Evolutionary conservation across 2,797 vertebrate species (phyloP).

Genomic region (Hyperoplus immaculatus): DNA sequence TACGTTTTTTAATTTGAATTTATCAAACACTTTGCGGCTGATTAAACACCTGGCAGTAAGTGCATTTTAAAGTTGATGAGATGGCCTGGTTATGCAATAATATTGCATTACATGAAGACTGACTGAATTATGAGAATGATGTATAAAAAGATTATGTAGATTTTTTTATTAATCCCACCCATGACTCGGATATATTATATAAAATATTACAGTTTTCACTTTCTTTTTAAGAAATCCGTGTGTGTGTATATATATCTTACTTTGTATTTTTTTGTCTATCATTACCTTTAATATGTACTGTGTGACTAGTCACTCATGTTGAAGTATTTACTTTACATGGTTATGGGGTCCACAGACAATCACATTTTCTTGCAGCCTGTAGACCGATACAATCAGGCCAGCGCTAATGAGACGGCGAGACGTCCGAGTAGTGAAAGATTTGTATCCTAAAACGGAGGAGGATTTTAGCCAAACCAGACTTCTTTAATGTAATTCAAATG

Average conservation of each 20-base stretch:
- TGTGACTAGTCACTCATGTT: slow-evolving; percentile 22
- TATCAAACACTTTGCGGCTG: slow-evolving; percentile 1
- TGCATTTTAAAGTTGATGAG: not conserved
- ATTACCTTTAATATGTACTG: not conserved
- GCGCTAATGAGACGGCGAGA: not conserved
- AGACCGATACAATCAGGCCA: not conserved
- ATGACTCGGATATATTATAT: not conserved
- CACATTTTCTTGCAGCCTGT: not conserved
- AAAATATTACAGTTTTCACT: not conserved
- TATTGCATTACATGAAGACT: not conserved
- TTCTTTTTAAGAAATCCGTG: not conserved
- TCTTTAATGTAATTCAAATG: not conserved
- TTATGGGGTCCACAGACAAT: not conserved
- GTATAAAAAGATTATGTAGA: not conserved
- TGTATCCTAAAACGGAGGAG: accelerated
- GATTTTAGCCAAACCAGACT: not conserved
- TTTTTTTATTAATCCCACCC: not conserved
- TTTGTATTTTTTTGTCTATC: not conserved
- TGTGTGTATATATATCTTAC: slow-evolving; percentile 21
- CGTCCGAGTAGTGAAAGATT: not conserved
- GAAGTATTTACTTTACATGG: not conserved
- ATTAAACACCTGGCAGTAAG: not conserved
- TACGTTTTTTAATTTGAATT: not conserved
- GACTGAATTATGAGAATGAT: not conserved
- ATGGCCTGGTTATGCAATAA: not conserved